Conservation (phyloP, 53 echinoderm and acorn worm species). For the Pentamera pediparva region DNA sequence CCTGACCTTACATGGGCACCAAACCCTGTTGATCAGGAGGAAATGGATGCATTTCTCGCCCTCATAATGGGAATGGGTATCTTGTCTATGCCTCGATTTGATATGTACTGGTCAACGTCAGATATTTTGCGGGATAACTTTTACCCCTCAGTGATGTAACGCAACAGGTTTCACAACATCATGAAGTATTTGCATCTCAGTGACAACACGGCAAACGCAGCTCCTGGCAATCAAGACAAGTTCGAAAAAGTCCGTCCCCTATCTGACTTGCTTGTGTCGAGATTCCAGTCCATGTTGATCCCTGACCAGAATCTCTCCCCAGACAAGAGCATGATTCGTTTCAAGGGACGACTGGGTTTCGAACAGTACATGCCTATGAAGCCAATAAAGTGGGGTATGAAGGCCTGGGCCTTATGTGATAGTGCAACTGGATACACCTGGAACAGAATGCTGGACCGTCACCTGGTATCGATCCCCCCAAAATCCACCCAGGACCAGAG, state of each 20-base stretch:
- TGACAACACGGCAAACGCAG: conserved; percentile 6
- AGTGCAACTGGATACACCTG: conserved; percentile 29
- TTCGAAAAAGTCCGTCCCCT: conserved; percentile 27
- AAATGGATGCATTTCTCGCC: conserved; percentile 29
- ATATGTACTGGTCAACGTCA: conserved; percentile 26
- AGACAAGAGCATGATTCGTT: conserved; percentile 32
- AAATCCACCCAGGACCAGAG: not conserved
- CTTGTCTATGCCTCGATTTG: not conserved
- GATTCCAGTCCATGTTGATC: conserved; percentile 4
- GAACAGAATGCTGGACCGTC: not conserved
- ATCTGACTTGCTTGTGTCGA: conserved; percentile 18
- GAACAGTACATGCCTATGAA: conserved; percentile 2
- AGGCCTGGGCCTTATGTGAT: conserved; percentile 28
- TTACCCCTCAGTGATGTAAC: conserved; percentile 28
- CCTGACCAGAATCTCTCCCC: conserved; percentile 13
- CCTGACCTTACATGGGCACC: not conserved
- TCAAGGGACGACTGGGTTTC: conserved; percentile 11
- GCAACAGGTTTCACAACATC: conserved; percentile 9
- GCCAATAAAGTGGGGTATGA: conserved; percentile 46
- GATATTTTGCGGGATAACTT: conserved; percentile 16
- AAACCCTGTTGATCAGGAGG: not conserved
- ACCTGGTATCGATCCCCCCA: not conserved
- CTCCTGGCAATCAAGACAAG: not conserved
- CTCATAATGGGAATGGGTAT: not conserved
- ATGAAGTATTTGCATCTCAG: conserved; percentile 6